Evolutionary conservation across 2,888 invertebrate genomes (phyloP), one percentile per base, ranked within the genome.

Genomic region (Xanthorhoe designata): DNA sequence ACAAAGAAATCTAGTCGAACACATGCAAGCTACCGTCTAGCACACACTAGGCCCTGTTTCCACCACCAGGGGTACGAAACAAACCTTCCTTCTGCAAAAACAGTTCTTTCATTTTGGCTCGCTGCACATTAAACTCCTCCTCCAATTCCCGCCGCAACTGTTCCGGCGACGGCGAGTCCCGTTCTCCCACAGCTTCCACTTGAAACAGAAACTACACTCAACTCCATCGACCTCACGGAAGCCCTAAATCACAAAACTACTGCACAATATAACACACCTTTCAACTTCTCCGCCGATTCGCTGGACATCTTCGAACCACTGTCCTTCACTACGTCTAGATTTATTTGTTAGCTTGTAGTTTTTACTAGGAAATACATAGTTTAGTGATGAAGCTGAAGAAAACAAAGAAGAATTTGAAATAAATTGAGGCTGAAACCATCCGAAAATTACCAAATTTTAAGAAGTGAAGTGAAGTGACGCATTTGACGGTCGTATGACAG

Each of bases 31-130:
- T 69, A 73, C 69, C 29, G 45, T 58, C 64, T 64, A 68, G 61
- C 62, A 65, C 65, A 51, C 66, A 76, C 69, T 71, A 77, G 61
- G 72, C 74, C 74, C 72, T 68, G 64, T 45, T 52, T 58, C 73
- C 75, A 58, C 53, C 64, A 70, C 72, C 72, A 68, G 72, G 68
- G 70, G 65, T 70, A 53, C 63, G 69, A 71, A 82, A 87, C 89
- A 83, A 94, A 97, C 97, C 97, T 96, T 99, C 98, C 94, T 98
- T 98, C 88, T 98, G 98, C 79, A 98, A 94, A 92, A 96, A 98
- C 66, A 99, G 91, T 80, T 98, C 98, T 94, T 97, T 98, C 95
- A 99, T 96, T 94, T 97, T 97, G 47, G 98, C 98, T 78, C 98
- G 94, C 87, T 98, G 98, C 69, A 95, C 92, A 84, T 98, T 97